Base-by-base conservation (phyloP, 2,888 invertebrate species). In the Trisateles emortualis region DNA sequence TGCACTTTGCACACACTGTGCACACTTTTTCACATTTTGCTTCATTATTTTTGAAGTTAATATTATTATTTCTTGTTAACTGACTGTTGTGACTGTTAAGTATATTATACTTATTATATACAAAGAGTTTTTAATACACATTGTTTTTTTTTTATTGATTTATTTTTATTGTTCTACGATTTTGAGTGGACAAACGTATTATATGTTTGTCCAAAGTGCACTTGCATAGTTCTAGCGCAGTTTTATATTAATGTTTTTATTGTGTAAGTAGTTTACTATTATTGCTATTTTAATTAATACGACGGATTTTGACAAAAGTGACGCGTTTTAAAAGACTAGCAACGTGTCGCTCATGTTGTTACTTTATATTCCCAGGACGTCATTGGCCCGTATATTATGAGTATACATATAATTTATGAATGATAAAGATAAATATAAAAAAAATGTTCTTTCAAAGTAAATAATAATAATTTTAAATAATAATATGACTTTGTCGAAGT, bases 301-400 rank as follows among this genome's bases (percentile, higher is more conserved):
- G 74, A 81, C 77, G 76, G 79, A 79, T 66, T 74, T 59, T 67
- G 49, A 57, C 43, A 51, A 49, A 46, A 58, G 62, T 52, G 72
- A 73, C 79, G 72, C 79, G 74, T 67, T 74, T 77, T 63, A 60
- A 62, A 74, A 76, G 84, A 86, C 86, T 86, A 86, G 83, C 58
- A 65, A 75, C 76, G 72, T 68, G 75, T 61, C 66, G 64, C 56
- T 59, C 53, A 60, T 6, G 59, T 70, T 67, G 45, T 56, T 52
- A 59, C 53, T 59, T 71, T 53, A 51, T 54, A 62, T 36, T 64
- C 72, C 68, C 52, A 75, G 85, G 84, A 86, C 84, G 79, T 72
- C 76, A 76, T 75, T 66, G 66, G 77, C 65, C 80, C 76, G 68
- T 71, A 76, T 74, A 74, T 71, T 67, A 67, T 71, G 68, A 59